phyloP scores from a whole-genome alignment of 2,888 invertebrate species.

The Eurois occulta region DNA sequence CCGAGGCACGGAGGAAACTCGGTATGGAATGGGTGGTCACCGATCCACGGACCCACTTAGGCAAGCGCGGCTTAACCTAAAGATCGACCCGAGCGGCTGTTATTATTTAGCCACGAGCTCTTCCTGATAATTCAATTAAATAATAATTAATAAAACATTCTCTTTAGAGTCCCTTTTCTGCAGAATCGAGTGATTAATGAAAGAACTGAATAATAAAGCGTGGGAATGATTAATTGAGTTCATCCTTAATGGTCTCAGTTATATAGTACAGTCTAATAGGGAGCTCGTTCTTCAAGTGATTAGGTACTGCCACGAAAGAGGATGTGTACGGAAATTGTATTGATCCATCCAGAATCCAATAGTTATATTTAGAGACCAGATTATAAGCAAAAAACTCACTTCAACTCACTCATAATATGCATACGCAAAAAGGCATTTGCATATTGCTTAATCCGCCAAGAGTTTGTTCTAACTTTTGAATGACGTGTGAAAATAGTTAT shows the following conservation, averaged over 20 bases:
- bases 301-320: neutral
- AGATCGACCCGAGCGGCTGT: neutral
- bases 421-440: no score
- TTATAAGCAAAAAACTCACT: no score
- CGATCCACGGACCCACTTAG: neutral
- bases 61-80: neutral
- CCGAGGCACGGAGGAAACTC: no score
- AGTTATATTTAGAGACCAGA: neutral
- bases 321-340: neutral
- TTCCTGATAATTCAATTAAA: conserved; percentile 6
- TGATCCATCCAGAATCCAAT: neutral
- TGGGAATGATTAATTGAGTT: conserved; percentile 51
- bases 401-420: no score
- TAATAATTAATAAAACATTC: conserved; percentile 44
- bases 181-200: conserved; percentile 37
- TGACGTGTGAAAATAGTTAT: no score
- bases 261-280: conserved; percentile 8
- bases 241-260: conserved; percentile 34
- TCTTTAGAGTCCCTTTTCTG: conserved; percentile 5
- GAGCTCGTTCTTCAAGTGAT: neutral
- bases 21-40: no score
- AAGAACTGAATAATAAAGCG: conserved; percentile 33
- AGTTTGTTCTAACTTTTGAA: no score
- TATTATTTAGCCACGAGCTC: neutral
- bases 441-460: no score